Percentiles rank a stretch among this genome's conserved stretches.
These are phyloP conservation scores for Thamnophis elegans DNA, from an alignment of 2,797 vertebrate genomes.

Conservation along the genomic window DNA sequence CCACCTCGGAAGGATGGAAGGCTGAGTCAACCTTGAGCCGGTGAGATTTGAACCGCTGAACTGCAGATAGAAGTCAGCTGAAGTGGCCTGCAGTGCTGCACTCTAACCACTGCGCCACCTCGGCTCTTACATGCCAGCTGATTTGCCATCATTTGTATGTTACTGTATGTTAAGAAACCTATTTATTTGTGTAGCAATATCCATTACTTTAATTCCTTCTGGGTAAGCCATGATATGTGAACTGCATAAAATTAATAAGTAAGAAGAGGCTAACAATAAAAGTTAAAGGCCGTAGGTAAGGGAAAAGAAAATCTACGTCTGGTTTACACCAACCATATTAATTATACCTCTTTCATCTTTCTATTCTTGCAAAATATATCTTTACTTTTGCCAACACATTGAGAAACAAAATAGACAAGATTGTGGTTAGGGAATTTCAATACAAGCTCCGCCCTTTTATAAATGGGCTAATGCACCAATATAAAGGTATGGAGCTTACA, in stretches of 20 bases:
- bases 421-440: neutral
- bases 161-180: neutral
- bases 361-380: neutral
- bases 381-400: neutral
- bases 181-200: neutral
- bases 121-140: neutral
- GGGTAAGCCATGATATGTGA: neutral
- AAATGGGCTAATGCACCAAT: neutral
- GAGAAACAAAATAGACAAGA: neutral
- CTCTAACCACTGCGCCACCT: too few relatives aligned
- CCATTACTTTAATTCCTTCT: neutral
- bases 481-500: neutral
- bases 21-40: too few relatives aligned
- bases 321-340: neutral
- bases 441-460: neutral
- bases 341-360: neutral
- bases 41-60: too few relatives aligned
- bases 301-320: neutral
- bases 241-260: neutral
- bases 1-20: too few relatives aligned
- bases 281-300: neutral
- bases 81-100: too few relatives aligned
- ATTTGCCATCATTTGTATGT: neutral
- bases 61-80: too few relatives aligned
- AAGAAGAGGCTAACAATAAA: neutral